Evolutionary conservation across 2,113 vertebrate species (phyloP).

Genomic region (Jacana jacana): DNA sequence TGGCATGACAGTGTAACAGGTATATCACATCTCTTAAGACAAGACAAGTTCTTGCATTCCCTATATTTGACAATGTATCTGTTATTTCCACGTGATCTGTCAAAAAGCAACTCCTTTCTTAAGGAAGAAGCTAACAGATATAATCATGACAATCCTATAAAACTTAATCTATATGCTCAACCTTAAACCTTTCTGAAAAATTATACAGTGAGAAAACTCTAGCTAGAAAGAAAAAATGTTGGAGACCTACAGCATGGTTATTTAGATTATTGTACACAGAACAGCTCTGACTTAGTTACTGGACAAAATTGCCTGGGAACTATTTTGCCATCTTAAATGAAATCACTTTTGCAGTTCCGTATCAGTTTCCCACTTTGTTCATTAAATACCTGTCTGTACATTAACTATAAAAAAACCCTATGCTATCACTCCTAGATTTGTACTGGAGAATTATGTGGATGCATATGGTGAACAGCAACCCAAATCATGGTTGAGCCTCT

Average conservation of each 20-base stretch:
- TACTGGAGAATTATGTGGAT: neutral
- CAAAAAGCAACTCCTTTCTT: neutral
- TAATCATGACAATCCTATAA: neutral
- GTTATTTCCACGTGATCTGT: neutral
- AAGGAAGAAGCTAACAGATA: neutral
- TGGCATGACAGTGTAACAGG: fast-evolving
- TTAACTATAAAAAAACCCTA: neutral
- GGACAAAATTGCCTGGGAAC: neutral
- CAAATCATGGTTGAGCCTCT: neutral
- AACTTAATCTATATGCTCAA: fast-evolving
- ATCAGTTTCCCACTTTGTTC: neutral
- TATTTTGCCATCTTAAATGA: neutral
- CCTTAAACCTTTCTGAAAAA: neutral
- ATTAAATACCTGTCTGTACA: neutral
- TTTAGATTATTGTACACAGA: neutral
- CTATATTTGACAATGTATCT: neutral
- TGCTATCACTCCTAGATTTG: neutral
- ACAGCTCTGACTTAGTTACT: neutral
- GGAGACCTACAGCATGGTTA: neutral
- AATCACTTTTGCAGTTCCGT: neutral
- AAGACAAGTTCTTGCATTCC: neutral
- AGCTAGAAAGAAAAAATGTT: neutral
- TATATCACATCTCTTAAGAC: neutral
- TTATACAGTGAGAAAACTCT: neutral
- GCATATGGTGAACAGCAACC: neutral